Evolutionary conservation across 2,797 vertebrate species (phyloP).

Genomic region (Sphaeramia orbicularis): DNA sequence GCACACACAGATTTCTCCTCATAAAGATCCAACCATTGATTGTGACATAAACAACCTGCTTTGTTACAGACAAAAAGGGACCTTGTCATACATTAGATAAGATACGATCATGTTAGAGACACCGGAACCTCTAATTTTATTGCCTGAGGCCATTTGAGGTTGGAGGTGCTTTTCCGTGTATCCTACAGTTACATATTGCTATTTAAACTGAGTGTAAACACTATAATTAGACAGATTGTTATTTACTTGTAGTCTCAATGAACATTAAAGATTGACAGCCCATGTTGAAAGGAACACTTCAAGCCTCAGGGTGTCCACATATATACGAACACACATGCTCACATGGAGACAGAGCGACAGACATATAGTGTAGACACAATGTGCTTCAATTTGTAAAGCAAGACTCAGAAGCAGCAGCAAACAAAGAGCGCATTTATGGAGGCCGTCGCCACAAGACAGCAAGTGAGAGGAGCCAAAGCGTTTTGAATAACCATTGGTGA

Average conservation of each 20-base stretch:
- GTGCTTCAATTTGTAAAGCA: conserved; percentile 84
- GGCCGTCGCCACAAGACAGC: conserved; percentile 80
- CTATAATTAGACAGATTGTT: conserved; percentile 43
- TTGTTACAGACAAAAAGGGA: not conserved
- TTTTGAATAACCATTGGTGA: conserved; percentile 80
- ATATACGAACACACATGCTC: conserved; percentile 45
- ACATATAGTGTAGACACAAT: conserved; percentile 68
- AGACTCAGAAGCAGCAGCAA: conserved; percentile 78
- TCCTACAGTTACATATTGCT: conserved; percentile 42
- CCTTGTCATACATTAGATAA: conserved; percentile 1
- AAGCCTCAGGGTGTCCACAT: conserved; percentile 43
- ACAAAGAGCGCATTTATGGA: conserved; percentile 85
- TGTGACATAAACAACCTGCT: not conserved
- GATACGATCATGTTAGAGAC: not conserved
- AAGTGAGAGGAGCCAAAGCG: conserved; percentile 75
- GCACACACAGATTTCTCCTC: not conserved
- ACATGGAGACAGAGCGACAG: conserved; percentile 61
- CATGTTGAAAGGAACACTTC: conserved; percentile 52
- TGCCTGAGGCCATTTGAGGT: conserved; percentile 9
- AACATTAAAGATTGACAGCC: conserved; percentile 58
- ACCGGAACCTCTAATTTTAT: conserved; percentile 7
- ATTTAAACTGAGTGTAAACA: conserved; percentile 45
- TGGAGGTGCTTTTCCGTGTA: conserved; percentile 15
- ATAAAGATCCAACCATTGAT: not conserved
- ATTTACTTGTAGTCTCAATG: conserved; percentile 46